Evolutionary conservation across 1,140 invertebrate species (phyloP).

Genomic region (Leptinotarsa lineolata): DNA sequence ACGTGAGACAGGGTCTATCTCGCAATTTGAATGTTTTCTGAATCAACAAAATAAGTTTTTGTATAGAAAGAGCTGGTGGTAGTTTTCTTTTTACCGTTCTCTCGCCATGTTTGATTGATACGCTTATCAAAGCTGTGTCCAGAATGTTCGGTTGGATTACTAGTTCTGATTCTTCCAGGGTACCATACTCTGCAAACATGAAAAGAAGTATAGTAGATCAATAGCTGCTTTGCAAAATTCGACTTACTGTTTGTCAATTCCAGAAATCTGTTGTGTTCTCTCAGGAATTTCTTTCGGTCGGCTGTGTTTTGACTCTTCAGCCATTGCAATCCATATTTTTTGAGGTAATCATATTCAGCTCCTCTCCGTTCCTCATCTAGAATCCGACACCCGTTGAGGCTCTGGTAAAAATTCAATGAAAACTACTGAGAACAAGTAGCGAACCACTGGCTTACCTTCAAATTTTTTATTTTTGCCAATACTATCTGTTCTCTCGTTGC

Average conservation of each 20-base stretch:
- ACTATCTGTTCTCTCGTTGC: constrained; percentile 76
- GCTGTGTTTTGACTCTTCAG: constrained; percentile 58
- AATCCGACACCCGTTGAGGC: constrained; percentile 73
- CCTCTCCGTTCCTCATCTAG: constrained; percentile 71
- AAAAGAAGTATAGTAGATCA: no score
- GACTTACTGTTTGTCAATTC: constrained; percentile 61
- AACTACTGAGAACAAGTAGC: neutral
- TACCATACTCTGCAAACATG: constrained; percentile 73
- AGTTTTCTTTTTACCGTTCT: constrained; percentile 70
- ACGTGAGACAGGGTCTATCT: constrained; percentile 57
- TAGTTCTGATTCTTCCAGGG: constrained; percentile 73
- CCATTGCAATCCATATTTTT: constrained; percentile 78
- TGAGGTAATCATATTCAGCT: constrained; percentile 88
- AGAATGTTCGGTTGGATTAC: constrained; percentile 66
- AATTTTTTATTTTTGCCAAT: constrained; percentile 71
- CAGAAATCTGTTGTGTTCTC: constrained; percentile 75
- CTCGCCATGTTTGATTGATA: constrained; percentile 64
- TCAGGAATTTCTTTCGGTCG: constrained; percentile 64
- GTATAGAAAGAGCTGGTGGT: constrained; percentile 77
- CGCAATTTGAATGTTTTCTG: constrained; percentile 70
- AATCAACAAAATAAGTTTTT: constrained; percentile 76
- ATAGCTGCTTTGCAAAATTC: no score
- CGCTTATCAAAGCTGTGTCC: constrained; percentile 70
- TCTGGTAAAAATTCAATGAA: constrained; percentile 54
- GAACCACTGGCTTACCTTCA: constrained; percentile 56